Evolutionary conservation across 2,888 invertebrate species (phyloP), one percentile per base, ranked within the genome.

Genomic region (Zootermopsis nevadensis): DNA sequence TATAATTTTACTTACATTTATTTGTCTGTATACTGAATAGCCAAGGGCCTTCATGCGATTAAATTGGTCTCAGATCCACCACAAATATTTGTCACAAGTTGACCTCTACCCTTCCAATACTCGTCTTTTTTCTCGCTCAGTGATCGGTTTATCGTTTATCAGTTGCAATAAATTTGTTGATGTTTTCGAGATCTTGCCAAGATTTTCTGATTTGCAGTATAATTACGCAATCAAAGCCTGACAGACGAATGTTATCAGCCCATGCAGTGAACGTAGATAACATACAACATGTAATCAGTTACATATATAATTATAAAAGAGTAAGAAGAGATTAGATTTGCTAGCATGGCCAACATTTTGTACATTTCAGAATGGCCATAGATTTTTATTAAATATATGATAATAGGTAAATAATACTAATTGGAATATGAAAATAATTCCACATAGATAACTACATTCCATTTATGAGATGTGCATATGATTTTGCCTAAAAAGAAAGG

Each of bases 401-500:
- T 60, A 27, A n/a, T 60, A 60, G 60, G 6, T 60, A n/a, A 48
- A 10, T 60, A n/a, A 27, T 60, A 60, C n/a, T 60, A n/a, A 60
- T n/a, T 8, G 60, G 60, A 60, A 60, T 60, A n/a, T 60, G 12
- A 27, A 60, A 60, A 53, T 53, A n/a, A 27, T 60, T 60, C 60
- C 60, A 60, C 60, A 60, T 27, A 60, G 60, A 27, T 60, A n/a
- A n/a, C n/a, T n/a, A 80, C 81, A 42, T 81, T 81, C 69, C 81
- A 35, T 42, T 27, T 27, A 69, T 33, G 27, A 48, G 81, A 67
- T 42, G 81, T 81, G 81, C 81, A 81, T 81, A 81, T 81, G 81
- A 81, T 81, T 81, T 31, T 69, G 81, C 81, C 81, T 81, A 35
- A 24, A 69, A 60, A 81, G 81, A 81, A 81, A 81, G 69, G 81